Conservation (phyloP, 2,888 invertebrate genomes). For the Esperia sulphurella region DNA sequence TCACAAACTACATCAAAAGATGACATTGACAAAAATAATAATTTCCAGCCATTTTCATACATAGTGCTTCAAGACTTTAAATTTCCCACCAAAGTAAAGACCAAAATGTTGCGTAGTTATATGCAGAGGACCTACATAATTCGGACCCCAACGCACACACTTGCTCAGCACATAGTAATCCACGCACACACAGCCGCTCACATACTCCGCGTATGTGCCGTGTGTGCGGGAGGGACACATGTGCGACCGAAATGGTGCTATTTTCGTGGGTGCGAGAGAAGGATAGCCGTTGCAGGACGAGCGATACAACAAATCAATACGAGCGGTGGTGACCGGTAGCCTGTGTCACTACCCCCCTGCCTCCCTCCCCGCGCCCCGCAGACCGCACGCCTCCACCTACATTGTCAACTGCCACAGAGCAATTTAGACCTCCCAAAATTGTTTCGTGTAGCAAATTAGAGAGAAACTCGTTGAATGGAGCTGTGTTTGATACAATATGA, state of each 20-base stretch:
- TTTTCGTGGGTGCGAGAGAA: slow-evolving; percentile 41
- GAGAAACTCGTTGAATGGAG: not conserved
- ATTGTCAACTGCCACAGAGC: slow-evolving; percentile 73
- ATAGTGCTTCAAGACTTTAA: not conserved
- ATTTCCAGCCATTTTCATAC: not conserved
- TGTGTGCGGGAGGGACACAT: slow-evolving; percentile 61
- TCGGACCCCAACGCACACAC: slow-evolving; percentile 71
- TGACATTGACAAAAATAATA: too few relatives aligned
- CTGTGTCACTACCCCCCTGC: slow-evolving; percentile 71
- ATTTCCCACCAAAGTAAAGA: slow-evolving; percentile 4
- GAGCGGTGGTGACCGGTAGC: slow-evolving; percentile 80
- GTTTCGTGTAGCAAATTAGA: slow-evolving; percentile 10
- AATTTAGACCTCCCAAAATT: slow-evolving; percentile 50
- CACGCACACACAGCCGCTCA: slow-evolving; percentile 30
- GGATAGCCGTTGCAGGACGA: slow-evolving; percentile 74
- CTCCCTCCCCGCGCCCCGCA: slow-evolving; percentile 36
- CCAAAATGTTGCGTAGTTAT: slow-evolving; percentile 30
- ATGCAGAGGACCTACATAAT: slow-evolving; percentile 36
- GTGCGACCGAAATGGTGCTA: slow-evolving; percentile 42
- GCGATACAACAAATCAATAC: slow-evolving; percentile 81
- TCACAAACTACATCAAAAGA: too few relatives aligned
- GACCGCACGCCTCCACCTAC: slow-evolving; percentile 75
- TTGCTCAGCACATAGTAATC: slow-evolving; percentile 44
- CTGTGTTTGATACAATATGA: not conserved
- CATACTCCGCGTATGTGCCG: slow-evolving; percentile 59